Evolutionary conservation across 2,113 vertebrate genomes (phyloP).

Genomic region (Phalacrocorax carbo): DNA sequence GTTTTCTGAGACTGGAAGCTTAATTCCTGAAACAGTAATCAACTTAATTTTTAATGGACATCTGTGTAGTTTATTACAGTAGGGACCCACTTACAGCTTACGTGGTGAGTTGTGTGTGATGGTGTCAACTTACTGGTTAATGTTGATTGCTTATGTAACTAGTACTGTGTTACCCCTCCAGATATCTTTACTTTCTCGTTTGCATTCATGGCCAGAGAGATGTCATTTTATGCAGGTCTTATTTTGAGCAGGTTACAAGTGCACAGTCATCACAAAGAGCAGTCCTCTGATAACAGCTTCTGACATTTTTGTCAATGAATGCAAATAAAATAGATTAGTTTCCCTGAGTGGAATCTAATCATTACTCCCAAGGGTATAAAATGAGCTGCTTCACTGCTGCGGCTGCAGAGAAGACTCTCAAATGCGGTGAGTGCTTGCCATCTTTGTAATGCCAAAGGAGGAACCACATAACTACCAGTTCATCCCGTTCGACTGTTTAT

Average conservation of each 20-base stretch:
- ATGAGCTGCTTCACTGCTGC: not conserved
- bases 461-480: not conserved
- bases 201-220: not conserved
- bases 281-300: conserved; percentile 9
- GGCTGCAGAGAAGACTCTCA: not conserved
- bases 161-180: not conserved
- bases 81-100: not conserved
- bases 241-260: not conserved
- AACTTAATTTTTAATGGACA: not conserved
- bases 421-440: not conserved
- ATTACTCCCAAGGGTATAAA: not conserved
- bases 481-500: not conserved
- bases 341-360: conserved; percentile 31
- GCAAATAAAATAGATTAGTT: conserved; percentile 38
- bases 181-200: not conserved
- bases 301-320: conserved; percentile 34
- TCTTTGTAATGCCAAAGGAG: not conserved
- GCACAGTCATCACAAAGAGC: conserved; percentile 20
- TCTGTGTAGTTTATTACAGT: not conserved
- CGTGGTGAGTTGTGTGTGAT: not conserved
- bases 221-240: not conserved
- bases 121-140: not conserved
- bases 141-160: not conserved
- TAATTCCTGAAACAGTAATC: not conserved
- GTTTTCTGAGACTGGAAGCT: not conserved